Percentiles rank a stretch among this genome's conserved stretches.
phyloP scores from a whole-genome alignment of 2,113 vertebrate species.

The Hemiscyllium ocellatum region DNA sequence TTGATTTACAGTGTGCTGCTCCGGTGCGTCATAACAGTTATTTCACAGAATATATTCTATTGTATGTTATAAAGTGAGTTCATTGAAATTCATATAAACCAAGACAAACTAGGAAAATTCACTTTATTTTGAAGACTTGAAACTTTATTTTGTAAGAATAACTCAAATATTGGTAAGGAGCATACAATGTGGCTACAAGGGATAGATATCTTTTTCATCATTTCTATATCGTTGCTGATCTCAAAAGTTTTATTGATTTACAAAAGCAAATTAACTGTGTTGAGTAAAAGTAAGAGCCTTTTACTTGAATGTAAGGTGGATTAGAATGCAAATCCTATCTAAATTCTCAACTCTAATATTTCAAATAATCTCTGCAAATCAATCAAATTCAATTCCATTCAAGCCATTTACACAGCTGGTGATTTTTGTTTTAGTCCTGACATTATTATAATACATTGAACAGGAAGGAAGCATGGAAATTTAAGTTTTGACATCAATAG shows the following conservation, averaged over 20 bases:
- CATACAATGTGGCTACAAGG: background rate
- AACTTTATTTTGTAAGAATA: background rate
- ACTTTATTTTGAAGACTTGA: background rate
- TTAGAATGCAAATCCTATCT: background rate
- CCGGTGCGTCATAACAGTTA: too few species aligned
- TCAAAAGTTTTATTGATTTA: background rate
- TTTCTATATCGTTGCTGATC: background rate
- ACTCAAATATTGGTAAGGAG: background rate
- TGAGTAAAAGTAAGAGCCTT: too few species aligned
- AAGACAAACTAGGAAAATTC: background rate
- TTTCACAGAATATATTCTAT: background rate
- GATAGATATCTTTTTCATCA: too few species aligned
- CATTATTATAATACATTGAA: background rate
- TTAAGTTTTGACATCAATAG: background rate
- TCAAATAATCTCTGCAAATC: background rate
- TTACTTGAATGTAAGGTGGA: background rate
- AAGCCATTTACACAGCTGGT: background rate
- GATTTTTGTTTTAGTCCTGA: background rate
- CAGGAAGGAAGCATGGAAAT: background rate
- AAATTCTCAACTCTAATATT: background rate
- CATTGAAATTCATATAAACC: background rate
- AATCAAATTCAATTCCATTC: background rate
- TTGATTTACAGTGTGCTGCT: too few species aligned
- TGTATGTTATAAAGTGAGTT: background rate
- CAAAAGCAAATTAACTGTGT: slow-evolving; percentile 7